Conservation (phyloP, 53 echinoderm and acorn worm genomes). For the Patiria pectinifera region DNA sequence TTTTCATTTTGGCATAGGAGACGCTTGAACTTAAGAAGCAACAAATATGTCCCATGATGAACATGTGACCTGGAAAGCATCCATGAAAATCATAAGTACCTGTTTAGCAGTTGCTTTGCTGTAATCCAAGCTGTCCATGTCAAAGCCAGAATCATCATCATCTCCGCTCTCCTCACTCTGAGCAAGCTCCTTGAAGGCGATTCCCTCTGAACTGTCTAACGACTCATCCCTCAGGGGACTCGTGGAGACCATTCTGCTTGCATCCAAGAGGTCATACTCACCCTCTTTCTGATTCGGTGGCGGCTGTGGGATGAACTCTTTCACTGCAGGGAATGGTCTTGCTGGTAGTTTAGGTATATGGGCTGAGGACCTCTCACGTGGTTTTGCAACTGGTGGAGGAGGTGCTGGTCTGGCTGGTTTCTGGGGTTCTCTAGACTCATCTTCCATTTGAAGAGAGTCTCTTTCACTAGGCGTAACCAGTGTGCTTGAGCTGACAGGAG, state of each 20-base stretch:
- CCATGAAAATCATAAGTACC: not conserved
- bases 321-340: slow-evolving; percentile 35
- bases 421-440: not conserved
- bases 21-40: no score
- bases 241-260: slow-evolving; percentile 4
- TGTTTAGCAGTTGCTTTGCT: slow-evolving; percentile 13
- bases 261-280: slow-evolving; percentile 48
- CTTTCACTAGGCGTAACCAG: not conserved
- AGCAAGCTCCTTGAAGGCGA: slow-evolving; percentile 61
- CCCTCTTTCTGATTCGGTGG: slow-evolving; percentile 37
- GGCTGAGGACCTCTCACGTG: slow-evolving; percentile 17
- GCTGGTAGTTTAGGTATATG: slow-evolving; percentile 36
- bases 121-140: slow-evolving; percentile 49
- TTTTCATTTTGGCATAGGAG: no score
- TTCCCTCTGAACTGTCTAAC: not conserved
- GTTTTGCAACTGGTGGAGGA: slow-evolving; percentile 36
- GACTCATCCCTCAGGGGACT: slow-evolving; percentile 21
- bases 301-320: slow-evolving; percentile 1
- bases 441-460: not conserved
- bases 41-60: not conserved
- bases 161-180: slow-evolving; percentile 69
- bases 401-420: slow-evolving; percentile 58
- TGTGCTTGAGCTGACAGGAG: slow-evolving; percentile 20
- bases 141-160: slow-evolving; percentile 45
- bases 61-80: not conserved